Evolutionary conservation across 2,797 vertebrate genomes (phyloP), one percentile per base, ranked within the genome.

Genomic region (Peromyscus eremicus): DNA sequence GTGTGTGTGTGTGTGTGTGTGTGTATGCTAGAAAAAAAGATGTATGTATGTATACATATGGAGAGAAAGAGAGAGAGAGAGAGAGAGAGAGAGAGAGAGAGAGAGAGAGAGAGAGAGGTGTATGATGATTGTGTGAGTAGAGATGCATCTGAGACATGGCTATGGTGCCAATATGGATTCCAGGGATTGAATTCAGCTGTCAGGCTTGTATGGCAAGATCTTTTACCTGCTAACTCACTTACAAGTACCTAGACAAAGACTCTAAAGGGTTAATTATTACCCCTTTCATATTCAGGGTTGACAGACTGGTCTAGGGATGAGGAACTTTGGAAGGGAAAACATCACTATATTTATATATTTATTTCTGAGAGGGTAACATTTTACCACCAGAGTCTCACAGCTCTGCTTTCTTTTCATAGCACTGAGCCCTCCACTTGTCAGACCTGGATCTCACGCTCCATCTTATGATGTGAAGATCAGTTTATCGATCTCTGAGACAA

Each of bases 401-500:
- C 2, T 62, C 5, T 21, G 43, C 49, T 77, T 85, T 68, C 66
- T 55, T 81, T 29, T 66, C 16, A 66, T 46, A 94, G 84, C 52
- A 49, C 32, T 85, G 62, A 76, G 34, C 37, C 80, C 60, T 85
- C 40, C 21, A 17, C 32, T 83, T 93, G 1, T 40, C 84, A 86
- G 17, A 92, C 37, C 12, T n/a, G 23, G n/a, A 68, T 66, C 62
- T 85, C 17, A 66, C 32, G n/a, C 14, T 32, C 32, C 55, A 79
- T 34, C 13, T 60, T 70, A n/a, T 60, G 34, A 89, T 85, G n/a
- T 92, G 43, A 89, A 94, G 57, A 64, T 62, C 82, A 83, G 64
- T 13, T 32, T 32, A 12, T 0, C 14, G 73, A 83, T 83, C n/a
- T 90, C 52, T 32, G 40, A 79, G 64, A 49, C 71, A 94, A 8